Conservation (phyloP, 1,140 invertebrate species). For the Drosophila arizonae region DNA sequence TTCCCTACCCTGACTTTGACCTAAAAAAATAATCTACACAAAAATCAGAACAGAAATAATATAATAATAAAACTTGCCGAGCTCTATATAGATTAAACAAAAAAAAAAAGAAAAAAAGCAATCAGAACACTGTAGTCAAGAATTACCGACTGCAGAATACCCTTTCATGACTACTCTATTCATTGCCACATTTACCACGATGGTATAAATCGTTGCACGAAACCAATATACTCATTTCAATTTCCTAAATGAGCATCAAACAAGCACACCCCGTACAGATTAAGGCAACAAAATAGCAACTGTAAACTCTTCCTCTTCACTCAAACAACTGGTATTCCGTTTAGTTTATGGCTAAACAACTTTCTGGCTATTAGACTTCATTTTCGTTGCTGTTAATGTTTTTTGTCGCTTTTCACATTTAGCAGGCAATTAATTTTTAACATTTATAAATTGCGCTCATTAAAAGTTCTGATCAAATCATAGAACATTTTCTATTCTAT, state of each 20-base stretch:
- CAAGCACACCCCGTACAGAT: not conserved
- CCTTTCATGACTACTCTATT: too few species aligned
- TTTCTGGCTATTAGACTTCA: not conserved
- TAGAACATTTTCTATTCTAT: too few species aligned
- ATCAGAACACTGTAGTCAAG: too few species aligned
- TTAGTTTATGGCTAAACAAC: constrained; percentile 3
- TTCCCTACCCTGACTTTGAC: constrained; percentile 30
- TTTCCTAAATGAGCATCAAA: too few species aligned
- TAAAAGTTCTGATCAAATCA: constrained; percentile 20
- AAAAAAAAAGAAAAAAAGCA: constrained; percentile 1
- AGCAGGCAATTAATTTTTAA: constrained; percentile 15
- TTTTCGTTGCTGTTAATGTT: not conserved
- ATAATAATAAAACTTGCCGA: constrained; percentile 3
- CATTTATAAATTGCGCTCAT: constrained; percentile 19
- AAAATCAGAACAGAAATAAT: not conserved
- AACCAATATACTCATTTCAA: too few species aligned
- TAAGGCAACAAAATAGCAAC: not conserved
- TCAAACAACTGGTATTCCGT: not conserved
- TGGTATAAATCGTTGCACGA: too few species aligned
- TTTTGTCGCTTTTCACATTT: not conserved
- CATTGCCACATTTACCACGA: too few species aligned
- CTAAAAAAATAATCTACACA: constrained; percentile 14
- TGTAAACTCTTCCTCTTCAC: not conserved
- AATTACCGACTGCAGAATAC: too few species aligned
- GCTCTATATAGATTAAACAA: not conserved